Base-by-base conservation (phyloP, 2,113 vertebrate species). In the Chloroceryle aenea region DNA sequence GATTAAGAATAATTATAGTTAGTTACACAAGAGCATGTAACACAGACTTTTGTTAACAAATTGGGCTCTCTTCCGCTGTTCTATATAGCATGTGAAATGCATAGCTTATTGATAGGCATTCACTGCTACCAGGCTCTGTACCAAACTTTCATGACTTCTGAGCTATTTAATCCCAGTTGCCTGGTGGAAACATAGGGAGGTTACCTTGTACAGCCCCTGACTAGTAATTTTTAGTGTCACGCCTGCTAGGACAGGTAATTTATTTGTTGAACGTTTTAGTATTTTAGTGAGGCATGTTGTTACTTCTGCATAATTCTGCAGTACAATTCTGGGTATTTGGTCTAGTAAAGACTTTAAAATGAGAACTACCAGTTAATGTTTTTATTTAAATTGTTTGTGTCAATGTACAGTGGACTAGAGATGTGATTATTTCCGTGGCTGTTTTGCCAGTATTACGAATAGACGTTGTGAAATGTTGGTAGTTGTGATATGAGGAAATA, bases 21-120 rank as follows among this genome's bases (percentile, higher is more conserved):
- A 26, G 32, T 83, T 62, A 68, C 16, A 42, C 2, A 6, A 74
- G 8, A 61, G 40, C 17, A 7, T 8, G 34, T 73, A 68, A 43
- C 14, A 67, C 27, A 79, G 62, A 13, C 18, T 61, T 84, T 4
- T 47, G 40, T 48, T 79, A 58, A 52, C 8, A 68, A 61, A 23
- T n/a, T 78, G 47, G 14, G 17, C 25, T 76, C 6, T 67, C 7
- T 56, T 67, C 20, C 67, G 64, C 36, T 67, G 1, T 23, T 58
- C 20, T 22, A 0, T 45, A 2, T 42, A 26, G 40, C 9, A 26
- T 26, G 8, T 27, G 45, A 53, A 53, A 62, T 1, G 4, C 52
- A 7, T 38, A 18, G 58, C 16, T 66, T 30, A 12, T 18, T 73
- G 45, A 3, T 66, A n/a, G 36, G 25, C 43, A 20, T 77, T 90